Percentiles rank a stretch among this genome's conserved stretches.
These are phyloP conservation scores for Chaenocephalus aceratus DNA, from an alignment of 2,113 vertebrate species.

Conservation along the genomic window DNA sequence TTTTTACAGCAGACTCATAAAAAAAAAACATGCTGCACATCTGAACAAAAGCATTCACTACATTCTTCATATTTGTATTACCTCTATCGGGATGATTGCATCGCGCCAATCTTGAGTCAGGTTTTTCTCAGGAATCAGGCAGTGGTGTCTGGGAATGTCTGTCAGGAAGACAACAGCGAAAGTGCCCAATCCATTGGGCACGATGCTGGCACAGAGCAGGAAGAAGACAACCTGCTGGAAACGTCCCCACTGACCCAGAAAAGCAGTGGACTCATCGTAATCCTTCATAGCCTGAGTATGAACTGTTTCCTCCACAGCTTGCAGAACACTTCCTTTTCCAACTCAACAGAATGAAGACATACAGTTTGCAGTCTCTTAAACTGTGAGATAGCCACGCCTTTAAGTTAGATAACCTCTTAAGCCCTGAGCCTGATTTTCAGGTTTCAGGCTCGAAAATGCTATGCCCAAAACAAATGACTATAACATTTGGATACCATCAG, in stretches of 20 bases:
- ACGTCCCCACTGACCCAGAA: conserved; percentile 80
- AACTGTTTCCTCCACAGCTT: neutral
- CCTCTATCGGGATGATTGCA: conserved; percentile 60
- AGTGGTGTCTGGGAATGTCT: conserved; percentile 67
- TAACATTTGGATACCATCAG: too few relatives aligned
- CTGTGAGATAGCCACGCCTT: too few relatives aligned
- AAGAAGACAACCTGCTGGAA: conserved; percentile 83
- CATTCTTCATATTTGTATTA: neutral
- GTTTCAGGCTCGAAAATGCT: too few relatives aligned
- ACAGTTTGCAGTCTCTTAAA: too few relatives aligned
- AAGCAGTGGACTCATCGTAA: conserved; percentile 80
- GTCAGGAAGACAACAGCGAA: conserved; percentile 73
- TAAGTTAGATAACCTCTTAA: too few relatives aligned
- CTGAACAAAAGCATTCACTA: too few relatives aligned
- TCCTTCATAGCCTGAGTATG: conserved; percentile 21
- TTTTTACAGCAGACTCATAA: too few relatives aligned
- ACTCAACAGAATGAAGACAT: too few relatives aligned
- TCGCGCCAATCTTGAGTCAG: conserved; percentile 64
- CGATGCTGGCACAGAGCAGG: conserved; percentile 61
- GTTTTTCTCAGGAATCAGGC: conserved; percentile 65
- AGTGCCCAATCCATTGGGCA: conserved; percentile 69
- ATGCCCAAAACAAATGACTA: too few relatives aligned
- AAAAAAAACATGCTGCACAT: conserved; percentile 72
- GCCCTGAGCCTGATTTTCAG: too few relatives aligned
- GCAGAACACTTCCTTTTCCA: too few relatives aligned